A percentile compares a stretch with the other conserved stretches of the same genome.
These are phyloP conservation scores for Chelon labrosus DNA, from an alignment of 2,797 vertebrate species.

Conservation along the genomic window DNA sequence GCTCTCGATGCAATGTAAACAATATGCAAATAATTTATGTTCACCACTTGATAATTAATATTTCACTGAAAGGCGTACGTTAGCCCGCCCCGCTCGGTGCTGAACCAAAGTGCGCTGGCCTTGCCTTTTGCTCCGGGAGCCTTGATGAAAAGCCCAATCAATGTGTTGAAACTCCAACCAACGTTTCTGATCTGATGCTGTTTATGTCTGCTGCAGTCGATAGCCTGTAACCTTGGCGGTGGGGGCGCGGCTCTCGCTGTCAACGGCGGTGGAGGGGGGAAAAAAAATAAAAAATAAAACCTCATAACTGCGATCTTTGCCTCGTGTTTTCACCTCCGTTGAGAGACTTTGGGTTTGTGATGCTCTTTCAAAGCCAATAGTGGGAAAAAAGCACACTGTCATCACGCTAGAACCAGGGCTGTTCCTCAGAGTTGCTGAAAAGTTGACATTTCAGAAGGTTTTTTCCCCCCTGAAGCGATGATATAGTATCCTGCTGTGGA, in stretches of 20 bases:
- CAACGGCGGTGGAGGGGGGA: constrained; percentile 25
- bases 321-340: constrained; percentile 23
- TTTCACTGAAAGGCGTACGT: constrained; percentile 13
- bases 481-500: constrained; percentile 69
- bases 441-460: constrained; percentile 63
- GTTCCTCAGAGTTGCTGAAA: constrained; percentile 55
- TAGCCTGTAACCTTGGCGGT: constrained; percentile 64
- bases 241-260: constrained; percentile 26
- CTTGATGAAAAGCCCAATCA: constrained; percentile 65
- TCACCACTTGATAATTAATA: constrained; percentile 24
- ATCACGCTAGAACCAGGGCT: not conserved
- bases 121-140: constrained; percentile 57
- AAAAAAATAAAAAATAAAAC: constrained; percentile 9
- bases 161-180: constrained; percentile 63
- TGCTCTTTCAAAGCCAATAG: constrained; percentile 32
- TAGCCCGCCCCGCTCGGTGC: constrained; percentile 28
- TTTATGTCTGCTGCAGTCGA: constrained; percentile 62
- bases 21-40: constrained; percentile 41
- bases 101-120: constrained; percentile 43
- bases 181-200: constrained; percentile 63
- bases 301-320: constrained; percentile 24
- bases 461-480: constrained; percentile 51
- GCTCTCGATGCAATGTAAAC: not conserved
- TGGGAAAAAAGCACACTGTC: constrained; percentile 41
- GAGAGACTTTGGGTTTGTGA: constrained; percentile 18